Evolutionary conservation across 2,113 vertebrate genomes (phyloP).

Genomic region (Heterotis niloticus): DNA sequence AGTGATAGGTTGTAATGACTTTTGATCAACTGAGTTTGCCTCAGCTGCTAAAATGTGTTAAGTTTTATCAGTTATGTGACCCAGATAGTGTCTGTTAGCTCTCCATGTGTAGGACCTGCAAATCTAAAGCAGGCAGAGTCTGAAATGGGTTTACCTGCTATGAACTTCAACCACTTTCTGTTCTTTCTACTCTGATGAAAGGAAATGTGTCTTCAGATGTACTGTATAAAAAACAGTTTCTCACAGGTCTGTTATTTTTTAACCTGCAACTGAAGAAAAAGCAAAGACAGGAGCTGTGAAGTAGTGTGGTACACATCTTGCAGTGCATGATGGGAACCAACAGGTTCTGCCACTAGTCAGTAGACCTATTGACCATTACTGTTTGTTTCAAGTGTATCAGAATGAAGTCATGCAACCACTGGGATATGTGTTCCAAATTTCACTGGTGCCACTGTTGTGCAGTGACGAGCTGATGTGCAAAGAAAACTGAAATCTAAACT

Average conservation of each 20-base stretch:
- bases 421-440: background rate
- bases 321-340: too few species aligned
- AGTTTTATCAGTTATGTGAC: background rate
- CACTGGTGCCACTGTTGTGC: background rate
- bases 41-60: background rate
- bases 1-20: background rate
- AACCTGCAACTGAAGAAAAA: background rate
- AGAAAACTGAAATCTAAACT: background rate
- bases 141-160: conserved; percentile 3
- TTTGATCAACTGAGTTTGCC: background rate
- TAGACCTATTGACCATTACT: too few species aligned
- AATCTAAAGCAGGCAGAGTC: background rate
- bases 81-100: background rate
- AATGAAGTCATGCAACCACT: too few species aligned
- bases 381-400: too few species aligned
- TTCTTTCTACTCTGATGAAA: background rate
- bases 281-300: background rate
- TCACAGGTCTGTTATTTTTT: conserved; percentile 14
- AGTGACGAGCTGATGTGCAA: too few species aligned
- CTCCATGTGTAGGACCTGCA: background rate
- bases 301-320: background rate
- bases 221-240: conserved; percentile 12
- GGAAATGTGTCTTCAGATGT: conserved; percentile 16
- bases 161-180: background rate
- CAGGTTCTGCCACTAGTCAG: too few species aligned